Base-by-base conservation (phyloP, 2,888 invertebrate species). In the Hartigia nigra region DNA sequence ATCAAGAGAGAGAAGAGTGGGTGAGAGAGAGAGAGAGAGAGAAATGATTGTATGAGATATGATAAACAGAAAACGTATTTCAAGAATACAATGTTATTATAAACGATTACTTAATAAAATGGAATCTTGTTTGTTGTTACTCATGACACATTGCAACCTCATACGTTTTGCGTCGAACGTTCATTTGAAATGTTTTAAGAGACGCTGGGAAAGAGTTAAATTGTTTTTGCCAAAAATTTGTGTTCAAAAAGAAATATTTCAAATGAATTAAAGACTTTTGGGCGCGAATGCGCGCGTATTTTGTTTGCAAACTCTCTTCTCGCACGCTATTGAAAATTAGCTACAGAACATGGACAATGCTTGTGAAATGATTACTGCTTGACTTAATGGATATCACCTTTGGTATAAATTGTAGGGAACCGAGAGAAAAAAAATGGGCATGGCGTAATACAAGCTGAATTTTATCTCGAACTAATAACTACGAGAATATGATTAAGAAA, bases 91-190 rank as follows among this genome's bases (percentile, higher is more conserved):
- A 88, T 89, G 88, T 89, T 89, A 90, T 90, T 88, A 90, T 89
- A 89, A 89, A 89, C 84, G 83, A 89, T 87, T 88, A 89, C 87
- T 89, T 89, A 89, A 89, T 89, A 89, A 89, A 88, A 88, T 86
- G 84, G 82, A 88, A 89, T 89, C 86, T 89, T 88, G 88, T 89
- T 88, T 90, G 88, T 89, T 89, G 90, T 90, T 90, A 89, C 87
- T 89, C 87, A 79, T 87, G 86, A 85, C 86, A 85, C 85, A 82
- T 55, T 55, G 55, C 0, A 55, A 55, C 55, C 55, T 70, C 70
- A 75, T 70, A 69, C 69, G 72, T 23, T 55, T 55, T 55, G 55
- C 23, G 55, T 55, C 55, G 23, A 23, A 23, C 23, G 55, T 55
- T 23, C 72, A 72, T 72, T 72, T 31, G 23, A 32, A 72, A 72